phyloP scores from a whole-genome alignment of 2,797 vertebrate genomes.

The Hyperoplus immaculatus region DNA sequence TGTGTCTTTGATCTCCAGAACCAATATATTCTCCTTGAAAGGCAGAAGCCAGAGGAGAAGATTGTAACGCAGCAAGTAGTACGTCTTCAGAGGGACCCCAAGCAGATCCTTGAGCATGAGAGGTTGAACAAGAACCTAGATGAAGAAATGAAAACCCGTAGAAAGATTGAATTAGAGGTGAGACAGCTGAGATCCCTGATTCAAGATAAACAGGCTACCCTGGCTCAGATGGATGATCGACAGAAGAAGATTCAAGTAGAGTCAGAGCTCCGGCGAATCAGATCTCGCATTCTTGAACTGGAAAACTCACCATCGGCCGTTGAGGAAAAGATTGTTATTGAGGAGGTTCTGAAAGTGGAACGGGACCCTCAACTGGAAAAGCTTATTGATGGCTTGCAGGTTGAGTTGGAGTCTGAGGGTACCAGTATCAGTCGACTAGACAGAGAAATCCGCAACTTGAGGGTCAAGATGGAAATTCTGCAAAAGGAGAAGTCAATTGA shows the following conservation, averaged over 20 bases:
- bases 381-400: conserved; percentile 82
- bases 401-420: conserved; percentile 86
- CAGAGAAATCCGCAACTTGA: conserved; percentile 90
- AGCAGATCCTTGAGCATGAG: conserved; percentile 88
- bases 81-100: conserved; percentile 91
- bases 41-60: conserved; percentile 93
- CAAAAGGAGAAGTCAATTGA: conserved; percentile 92
- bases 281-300: conserved; percentile 88
- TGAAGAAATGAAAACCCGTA: conserved; percentile 87
- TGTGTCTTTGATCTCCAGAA: conserved; percentile 91
- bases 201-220: conserved; percentile 86
- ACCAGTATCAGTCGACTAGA: conserved; percentile 83
- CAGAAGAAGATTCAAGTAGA: conserved; percentile 91
- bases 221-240: conserved; percentile 89
- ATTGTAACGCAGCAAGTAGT: conserved; percentile 90
- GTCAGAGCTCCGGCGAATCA: conserved; percentile 92
- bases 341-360: conserved; percentile 96
- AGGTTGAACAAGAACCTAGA: conserved; percentile 89
- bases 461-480: conserved; percentile 87
- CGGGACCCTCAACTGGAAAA: conserved; percentile 91
- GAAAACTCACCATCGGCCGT: conserved; percentile 85
- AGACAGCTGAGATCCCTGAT: conserved; percentile 85
- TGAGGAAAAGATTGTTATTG: conserved; percentile 93
- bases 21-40: conserved; percentile 90
- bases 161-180: conserved; percentile 91